Base-by-base conservation (phyloP, 2,888 invertebrate genomes). In the Drosophila stalkeri region DNA sequence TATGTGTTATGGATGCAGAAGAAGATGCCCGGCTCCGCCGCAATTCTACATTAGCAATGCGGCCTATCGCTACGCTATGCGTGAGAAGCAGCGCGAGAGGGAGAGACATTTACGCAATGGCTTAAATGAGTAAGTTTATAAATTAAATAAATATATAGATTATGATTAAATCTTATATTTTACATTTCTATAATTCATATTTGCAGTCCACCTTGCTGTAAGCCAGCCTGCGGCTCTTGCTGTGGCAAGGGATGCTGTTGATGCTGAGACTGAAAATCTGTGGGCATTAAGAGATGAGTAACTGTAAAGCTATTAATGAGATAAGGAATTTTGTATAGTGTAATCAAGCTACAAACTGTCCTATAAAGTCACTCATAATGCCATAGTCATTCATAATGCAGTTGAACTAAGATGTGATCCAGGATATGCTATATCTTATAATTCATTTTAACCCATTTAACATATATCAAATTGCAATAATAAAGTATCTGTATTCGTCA, bases 11-110 rank as follows among this genome's bases (percentile, higher is more conserved):
- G 23, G 33, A 20, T 37, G 39, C 37, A 43, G 14, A 20, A n/a
- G n/a, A 51, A 18, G 33, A 0, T 16, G 18, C 65, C 65, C 64
- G 12, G 44, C 52, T 16, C 52, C 44, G 8, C 64, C 65, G 1
- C 65, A 52, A 3, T 51, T 16, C 16, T 64, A 37, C n/a, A 14
- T 64, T 0, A 64, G 64, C 14, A 18, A 27, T 0, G 65, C 64
- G 3, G 2, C 35, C 0, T 64, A 11, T 43, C 44, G 44, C 11
- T 51, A 31, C 14, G 12, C 27, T 0, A 52, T 66, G 52, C 35
- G 52, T 0, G 64, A 43, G 5, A 35, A 37, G 20, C 3, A 6
- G 27, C 41, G 52, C 0, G 20, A 51, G 12, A 37, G 51, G 52
- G 37, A 44, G 35, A 8, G 23, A 12, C 23, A 16, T 2, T n/a